Conservation (phyloP, 1,140 invertebrate genomes). For the Drosophila mayri region DNA sequence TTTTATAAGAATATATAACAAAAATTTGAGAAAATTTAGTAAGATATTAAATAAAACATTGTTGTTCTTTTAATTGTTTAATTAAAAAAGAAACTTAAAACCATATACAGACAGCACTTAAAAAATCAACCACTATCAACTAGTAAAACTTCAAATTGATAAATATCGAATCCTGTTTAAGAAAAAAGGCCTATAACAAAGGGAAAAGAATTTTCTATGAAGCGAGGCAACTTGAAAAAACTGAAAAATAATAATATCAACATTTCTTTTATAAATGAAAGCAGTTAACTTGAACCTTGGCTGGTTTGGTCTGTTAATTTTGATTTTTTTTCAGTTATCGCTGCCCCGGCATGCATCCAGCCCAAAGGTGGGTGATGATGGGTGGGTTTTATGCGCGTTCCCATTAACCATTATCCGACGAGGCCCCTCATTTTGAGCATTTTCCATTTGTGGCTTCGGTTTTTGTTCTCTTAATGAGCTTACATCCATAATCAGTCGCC, state of each 20-base stretch:
- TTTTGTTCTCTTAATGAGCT: slow-evolving; percentile 43
- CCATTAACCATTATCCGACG: slow-evolving; percentile 14
- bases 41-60: no score
- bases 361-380: not conserved
- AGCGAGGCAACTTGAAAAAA: no score
- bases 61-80: no score
- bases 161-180: not conserved
- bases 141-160: not conserved
- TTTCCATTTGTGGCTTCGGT: slow-evolving; percentile 38
- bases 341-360: not conserved
- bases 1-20: no score
- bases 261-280: no score
- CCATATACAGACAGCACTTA: no score
- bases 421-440: not conserved
- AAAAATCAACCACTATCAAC: not conserved
- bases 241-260: no score
- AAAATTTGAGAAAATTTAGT: no score
- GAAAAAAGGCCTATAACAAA: no score
- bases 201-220: no score
- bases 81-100: no score
- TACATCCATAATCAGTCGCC: slow-evolving; percentile 4
- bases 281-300: not conserved
- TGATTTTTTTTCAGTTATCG: slow-evolving; percentile 9
- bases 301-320: not conserved
- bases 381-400: slow-evolving; percentile 26